Evolutionary conservation across 2,113 vertebrate genomes (phyloP).

Genomic region (Chionomys nivalis): DNA sequence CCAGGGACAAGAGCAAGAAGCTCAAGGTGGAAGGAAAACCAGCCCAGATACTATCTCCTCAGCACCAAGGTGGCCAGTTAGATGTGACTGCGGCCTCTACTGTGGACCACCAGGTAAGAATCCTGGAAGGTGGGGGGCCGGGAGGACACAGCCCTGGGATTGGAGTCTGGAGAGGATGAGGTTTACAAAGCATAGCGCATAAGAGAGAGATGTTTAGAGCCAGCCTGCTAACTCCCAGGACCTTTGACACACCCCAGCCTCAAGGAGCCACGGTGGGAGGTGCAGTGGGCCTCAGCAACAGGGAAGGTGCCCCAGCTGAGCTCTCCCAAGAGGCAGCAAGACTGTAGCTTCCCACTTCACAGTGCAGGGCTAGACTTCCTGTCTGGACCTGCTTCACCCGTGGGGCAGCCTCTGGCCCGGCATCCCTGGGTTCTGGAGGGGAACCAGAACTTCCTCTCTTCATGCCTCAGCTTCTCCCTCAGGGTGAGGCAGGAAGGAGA

Average conservation of each 20-base stretch:
- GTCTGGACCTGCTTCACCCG: neutral
- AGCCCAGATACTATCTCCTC: constrained; percentile 55
- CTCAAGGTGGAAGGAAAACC: constrained; percentile 30
- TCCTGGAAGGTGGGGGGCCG: neutral
- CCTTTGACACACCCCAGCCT: neutral
- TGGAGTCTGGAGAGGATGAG: neutral
- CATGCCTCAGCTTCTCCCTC: neutral
- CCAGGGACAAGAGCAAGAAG: constrained; percentile 66
- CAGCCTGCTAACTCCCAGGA: neutral
- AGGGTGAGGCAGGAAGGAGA: neutral
- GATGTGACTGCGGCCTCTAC: neutral
- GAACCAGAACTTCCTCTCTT: neutral
- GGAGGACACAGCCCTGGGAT: neutral
- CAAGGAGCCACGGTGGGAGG: neutral
- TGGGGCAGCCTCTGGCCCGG: neutral
- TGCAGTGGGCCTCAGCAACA: neutral
- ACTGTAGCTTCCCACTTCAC: neutral
- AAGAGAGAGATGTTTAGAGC: neutral
- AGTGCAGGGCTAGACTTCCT: neutral
- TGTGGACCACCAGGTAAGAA: constrained; percentile 20
- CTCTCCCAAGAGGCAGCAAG: neutral
- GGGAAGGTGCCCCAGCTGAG: neutral
- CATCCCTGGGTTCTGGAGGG: neutral
- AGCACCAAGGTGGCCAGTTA: neutral
- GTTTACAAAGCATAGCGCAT: neutral